phyloP scores from a whole-genome alignment of 2,888 invertebrate species.

The Coenonympha arcania region DNA sequence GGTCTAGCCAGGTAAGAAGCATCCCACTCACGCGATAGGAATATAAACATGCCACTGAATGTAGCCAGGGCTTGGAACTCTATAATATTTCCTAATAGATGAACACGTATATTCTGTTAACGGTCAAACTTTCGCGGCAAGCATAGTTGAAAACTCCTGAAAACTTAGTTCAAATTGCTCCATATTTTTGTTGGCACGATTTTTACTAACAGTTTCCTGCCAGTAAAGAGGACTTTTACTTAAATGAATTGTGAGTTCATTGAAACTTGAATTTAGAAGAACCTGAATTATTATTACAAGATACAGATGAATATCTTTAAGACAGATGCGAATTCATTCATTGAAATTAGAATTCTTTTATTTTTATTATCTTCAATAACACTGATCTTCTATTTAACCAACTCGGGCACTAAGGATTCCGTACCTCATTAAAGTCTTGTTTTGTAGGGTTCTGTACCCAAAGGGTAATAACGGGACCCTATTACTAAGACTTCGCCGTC shows the following conservation, averaged over 20 bases:
- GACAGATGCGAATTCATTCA: too few relatives aligned
- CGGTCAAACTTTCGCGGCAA: slow-evolving; percentile 59
- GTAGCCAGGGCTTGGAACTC: slow-evolving; percentile 39
- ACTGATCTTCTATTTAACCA: too few relatives aligned
- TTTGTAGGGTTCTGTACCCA: too few relatives aligned
- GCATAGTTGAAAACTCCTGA: slow-evolving; percentile 33
- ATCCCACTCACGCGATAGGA: slow-evolving; percentile 41
- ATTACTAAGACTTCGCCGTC: too few relatives aligned
- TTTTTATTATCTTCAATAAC: too few relatives aligned
- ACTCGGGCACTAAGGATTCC: too few relatives aligned
- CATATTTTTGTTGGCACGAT: slow-evolving; percentile 20
- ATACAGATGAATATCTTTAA: too few relatives aligned
- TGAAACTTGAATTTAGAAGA: too few relatives aligned
- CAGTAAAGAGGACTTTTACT: background rate
- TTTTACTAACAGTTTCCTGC: slow-evolving; percentile 12
- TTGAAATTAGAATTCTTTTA: too few relatives aligned
- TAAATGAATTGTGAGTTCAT: background rate
- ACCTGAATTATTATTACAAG: too few relatives aligned
- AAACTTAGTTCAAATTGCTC: slow-evolving; percentile 22
- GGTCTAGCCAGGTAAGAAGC: slow-evolving; percentile 29
- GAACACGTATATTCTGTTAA: slow-evolving; percentile 66
- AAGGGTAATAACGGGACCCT: too few relatives aligned
- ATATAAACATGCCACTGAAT: slow-evolving; percentile 40
- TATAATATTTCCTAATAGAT: slow-evolving; percentile 62
- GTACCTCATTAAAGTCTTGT: too few relatives aligned